Evolutionary conservation across 1,140 invertebrate species (phyloP).

Genomic region (Caenorhabditis inopinata): DNA sequence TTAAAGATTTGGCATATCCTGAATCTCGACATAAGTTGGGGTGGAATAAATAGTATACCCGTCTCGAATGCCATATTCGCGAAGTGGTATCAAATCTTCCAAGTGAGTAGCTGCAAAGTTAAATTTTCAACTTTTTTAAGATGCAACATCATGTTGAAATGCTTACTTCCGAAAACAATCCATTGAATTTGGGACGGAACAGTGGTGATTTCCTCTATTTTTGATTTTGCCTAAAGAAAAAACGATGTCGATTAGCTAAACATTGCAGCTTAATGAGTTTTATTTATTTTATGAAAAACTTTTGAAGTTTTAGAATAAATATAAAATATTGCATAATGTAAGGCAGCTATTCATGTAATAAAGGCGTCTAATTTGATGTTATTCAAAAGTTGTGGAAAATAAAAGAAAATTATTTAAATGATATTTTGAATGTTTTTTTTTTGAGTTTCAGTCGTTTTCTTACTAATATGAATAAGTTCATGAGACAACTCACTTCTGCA

Average conservation of each 20-base stretch:
- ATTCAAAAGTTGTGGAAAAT: no score
- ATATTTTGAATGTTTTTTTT: no score
- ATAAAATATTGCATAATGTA: no score
- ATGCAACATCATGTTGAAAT: neutral
- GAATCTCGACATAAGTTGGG: constrained; percentile 48
- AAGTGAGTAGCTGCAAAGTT: constrained; percentile 32
- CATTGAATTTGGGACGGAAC: constrained; percentile 44
- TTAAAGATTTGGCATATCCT: constrained; percentile 48
- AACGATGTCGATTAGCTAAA: no score
- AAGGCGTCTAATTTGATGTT: no score
- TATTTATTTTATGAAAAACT: no score
- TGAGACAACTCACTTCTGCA: neutral
- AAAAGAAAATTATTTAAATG: no score
- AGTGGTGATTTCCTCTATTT: constrained; percentile 40
- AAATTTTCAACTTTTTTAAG: neutral
- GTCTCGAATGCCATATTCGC: constrained; percentile 35
- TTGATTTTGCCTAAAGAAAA: constrained; percentile 40
- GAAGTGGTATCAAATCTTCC: neutral
- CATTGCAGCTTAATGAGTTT: no score
- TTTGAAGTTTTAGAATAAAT: no score
- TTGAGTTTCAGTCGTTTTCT: no score
- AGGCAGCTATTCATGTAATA: no score
- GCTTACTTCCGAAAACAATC: constrained; percentile 45
- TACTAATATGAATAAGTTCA: no score
- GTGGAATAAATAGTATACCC: constrained; percentile 47